Evolutionary conservation across 1,140 invertebrate species (phyloP).

Genomic region (Centruroides sculpturatus): DNA sequence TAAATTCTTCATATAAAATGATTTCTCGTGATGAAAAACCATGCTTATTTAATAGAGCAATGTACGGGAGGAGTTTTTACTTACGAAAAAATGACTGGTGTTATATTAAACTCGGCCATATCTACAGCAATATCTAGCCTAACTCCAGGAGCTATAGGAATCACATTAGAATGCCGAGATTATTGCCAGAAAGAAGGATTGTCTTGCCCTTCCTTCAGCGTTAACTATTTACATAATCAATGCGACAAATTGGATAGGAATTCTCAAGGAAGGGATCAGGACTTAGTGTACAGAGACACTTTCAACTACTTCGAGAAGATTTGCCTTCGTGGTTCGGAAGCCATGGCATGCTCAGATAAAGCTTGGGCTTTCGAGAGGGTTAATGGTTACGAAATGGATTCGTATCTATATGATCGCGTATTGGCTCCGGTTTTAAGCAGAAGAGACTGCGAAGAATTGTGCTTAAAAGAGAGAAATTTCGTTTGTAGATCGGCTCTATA

Average conservation of each 20-base stretch:
- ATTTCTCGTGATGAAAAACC: no score
- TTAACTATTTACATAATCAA: conserved; percentile 31
- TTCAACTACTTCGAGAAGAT: conserved; percentile 38
- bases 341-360: conserved; percentile 28
- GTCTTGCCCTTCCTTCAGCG: conserved; percentile 34
- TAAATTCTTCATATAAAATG: no score
- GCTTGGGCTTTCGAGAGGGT: conserved; percentile 38
- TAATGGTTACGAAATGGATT: conserved; percentile 31
- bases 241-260: conserved; percentile 36
- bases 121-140: conserved; percentile 28
- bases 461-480: conserved; percentile 27
- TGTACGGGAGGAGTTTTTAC: conserved; percentile 35
- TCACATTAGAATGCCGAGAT: conserved; percentile 28
- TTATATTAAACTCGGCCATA: conserved; percentile 31
- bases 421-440: conserved; percentile 29
- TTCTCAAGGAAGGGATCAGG: conserved; percentile 32
- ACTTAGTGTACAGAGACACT: conserved; percentile 28
- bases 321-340: conserved; percentile 30
- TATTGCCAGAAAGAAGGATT: conserved; percentile 29
- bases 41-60: conserved; percentile 23
- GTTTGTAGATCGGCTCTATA: conserved; percentile 35
- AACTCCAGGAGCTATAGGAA: conserved; percentile 25
- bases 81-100: conserved; percentile 36
- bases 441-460: conserved; percentile 34
- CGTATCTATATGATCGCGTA: conserved; percentile 26